phyloP scores from a whole-genome alignment of 2,113 vertebrate species.

The Ancistrus triradiatus region DNA sequence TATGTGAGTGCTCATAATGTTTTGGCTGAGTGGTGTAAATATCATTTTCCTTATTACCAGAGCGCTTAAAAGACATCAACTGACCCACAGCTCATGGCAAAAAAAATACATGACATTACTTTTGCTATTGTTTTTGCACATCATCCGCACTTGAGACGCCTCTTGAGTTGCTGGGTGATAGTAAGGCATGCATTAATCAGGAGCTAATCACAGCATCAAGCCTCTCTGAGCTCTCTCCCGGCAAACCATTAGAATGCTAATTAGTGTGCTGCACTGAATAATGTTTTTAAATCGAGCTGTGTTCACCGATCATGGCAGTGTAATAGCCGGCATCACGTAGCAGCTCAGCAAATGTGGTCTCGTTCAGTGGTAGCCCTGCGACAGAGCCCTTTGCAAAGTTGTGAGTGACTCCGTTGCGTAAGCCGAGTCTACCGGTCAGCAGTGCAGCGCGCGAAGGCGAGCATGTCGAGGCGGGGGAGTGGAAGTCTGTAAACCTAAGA shows the following conservation, averaged over 20 bases:
- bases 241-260: slow-evolving; percentile 1
- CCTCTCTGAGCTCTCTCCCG: neutral
- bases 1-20: no score
- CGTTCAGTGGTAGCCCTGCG: slow-evolving; percentile 85
- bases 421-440: slow-evolving; percentile 86
- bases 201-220: slow-evolving; percentile 10
- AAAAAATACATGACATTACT: neutral
- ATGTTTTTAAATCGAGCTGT: neutral
- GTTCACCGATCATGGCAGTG: slow-evolving; percentile 81
- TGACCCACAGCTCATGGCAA: no score
- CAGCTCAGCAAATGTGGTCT: slow-evolving; percentile 83
- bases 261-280: neutral
- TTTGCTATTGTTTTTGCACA: neutral
- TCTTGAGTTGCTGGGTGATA: neutral
- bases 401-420: slow-evolving; percentile 86
- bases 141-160: neutral
- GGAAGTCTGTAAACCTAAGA: slow-evolving; percentile 86
- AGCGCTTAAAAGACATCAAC: no score
- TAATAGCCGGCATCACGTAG: slow-evolving; percentile 78
- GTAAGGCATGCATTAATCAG: slow-evolving; percentile 12
- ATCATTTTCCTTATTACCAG: no score
- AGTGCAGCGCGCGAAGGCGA: slow-evolving; percentile 89
- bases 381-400: slow-evolving; percentile 83
- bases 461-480: slow-evolving; percentile 89
- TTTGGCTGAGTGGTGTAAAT: no score